phyloP scores from a whole-genome alignment of 2,113 vertebrate species.

The Phylloscopus trochiloides region DNA sequence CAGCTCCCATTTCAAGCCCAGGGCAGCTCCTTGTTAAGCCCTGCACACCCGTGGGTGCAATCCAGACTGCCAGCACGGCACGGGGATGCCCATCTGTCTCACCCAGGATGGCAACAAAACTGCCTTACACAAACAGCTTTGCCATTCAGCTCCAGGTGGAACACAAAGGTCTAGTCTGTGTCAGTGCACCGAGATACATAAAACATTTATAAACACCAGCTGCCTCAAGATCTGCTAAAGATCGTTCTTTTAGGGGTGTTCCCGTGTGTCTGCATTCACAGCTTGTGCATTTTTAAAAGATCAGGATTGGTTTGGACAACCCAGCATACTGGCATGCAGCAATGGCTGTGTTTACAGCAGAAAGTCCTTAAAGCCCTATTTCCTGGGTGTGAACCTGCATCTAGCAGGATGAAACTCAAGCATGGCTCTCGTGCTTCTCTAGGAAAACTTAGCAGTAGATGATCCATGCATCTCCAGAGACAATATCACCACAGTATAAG shows the following conservation, averaged over 20 bases:
- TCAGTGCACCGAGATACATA: not conserved
- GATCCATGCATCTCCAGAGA: not conserved
- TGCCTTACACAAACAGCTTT: not conserved
- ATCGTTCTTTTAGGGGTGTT: not conserved
- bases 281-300: not conserved
- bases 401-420: not conserved
- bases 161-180: not conserved
- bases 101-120: not conserved
- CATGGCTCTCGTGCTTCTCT: not conserved
- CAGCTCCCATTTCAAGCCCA: not conserved
- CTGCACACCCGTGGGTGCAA: not conserved
- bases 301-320: not conserved
- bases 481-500: not conserved
- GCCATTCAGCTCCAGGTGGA: not conserved
- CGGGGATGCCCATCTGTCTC: not conserved
- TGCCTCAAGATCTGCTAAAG: not conserved
- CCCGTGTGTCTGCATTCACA: not conserved
- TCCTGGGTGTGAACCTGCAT: not conserved
- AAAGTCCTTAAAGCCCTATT: not conserved
- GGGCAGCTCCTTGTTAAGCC: not conserved
- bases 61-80: not conserved
- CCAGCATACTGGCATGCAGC: not conserved
- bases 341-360: accelerated
- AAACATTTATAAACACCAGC: conserved; percentile 28
- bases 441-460: not conserved